A percentile compares a stretch with the other conserved stretches of the same genome.
Evolutionary conservation across 1,140 invertebrate species (phyloP).

Genomic region (Diuraphis noxia): DNA sequence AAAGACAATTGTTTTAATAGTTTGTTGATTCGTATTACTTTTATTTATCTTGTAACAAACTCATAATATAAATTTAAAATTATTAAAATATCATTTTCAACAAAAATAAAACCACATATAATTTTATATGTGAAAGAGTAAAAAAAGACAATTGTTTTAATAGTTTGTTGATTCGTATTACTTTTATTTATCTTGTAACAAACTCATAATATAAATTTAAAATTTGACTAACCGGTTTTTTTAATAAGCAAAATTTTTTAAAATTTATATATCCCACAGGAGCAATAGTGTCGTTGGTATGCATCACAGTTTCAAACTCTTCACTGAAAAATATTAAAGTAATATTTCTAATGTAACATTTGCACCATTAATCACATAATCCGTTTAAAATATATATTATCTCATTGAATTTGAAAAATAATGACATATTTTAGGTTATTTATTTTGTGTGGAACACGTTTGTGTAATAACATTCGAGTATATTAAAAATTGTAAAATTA

Average conservation of each 20-base stretch:
- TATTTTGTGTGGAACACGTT: constrained; percentile 5
- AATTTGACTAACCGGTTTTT: constrained; percentile 65
- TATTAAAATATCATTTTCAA: too few species aligned
- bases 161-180: too few species aligned
- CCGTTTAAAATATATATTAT: neutral
- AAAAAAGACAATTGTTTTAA: too few species aligned
- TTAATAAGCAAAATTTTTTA: constrained; percentile 75
- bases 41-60: too few species aligned
- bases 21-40: too few species aligned
- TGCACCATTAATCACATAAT: constrained; percentile 11
- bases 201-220: too few species aligned
- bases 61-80: too few species aligned
- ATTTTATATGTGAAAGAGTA: too few species aligned
- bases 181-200: too few species aligned
- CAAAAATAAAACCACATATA: too few species aligned
- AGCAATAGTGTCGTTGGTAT: constrained; percentile 88
- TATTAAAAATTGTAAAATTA: neutral
- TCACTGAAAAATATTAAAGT: constrained; percentile 68
- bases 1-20: too few species aligned
- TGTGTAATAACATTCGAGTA: constrained; percentile 7
- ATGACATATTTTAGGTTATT: neutral
- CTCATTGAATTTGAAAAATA: neutral
- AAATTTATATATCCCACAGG: constrained; percentile 92
- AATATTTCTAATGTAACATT: constrained; percentile 1
- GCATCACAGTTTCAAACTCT: constrained; percentile 83